Evolutionary conservation across 2,113 vertebrate genomes (phyloP), one percentile per base, ranked within the genome.

Genomic region (Emberiza fucata): DNA sequence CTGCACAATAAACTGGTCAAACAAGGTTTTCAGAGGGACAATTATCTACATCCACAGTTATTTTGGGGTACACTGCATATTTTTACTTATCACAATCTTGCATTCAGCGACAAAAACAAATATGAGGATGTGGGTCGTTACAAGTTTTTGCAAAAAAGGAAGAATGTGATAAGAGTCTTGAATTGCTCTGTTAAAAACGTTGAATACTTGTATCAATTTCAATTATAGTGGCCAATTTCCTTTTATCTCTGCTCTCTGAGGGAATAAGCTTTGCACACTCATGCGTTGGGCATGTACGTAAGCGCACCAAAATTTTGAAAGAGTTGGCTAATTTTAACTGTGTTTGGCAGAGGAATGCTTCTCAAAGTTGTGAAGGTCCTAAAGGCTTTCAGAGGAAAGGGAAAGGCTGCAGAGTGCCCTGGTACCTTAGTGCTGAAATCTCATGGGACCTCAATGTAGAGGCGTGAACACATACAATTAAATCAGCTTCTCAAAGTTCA

Each of bases 81-180:
- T 64, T 75, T 42, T 18, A n/a, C 9, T 42, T 79, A 92, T 73
- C 82, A 45, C 44, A 63, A 15, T 91, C 78, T 90, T 60, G 29
- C 18, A 37, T 82, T 82, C 70, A 68, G 59, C 82, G 92, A 89
- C 73, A 95, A 33, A 92, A 92, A 61, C 21, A 71, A 94, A 96
- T 68, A 93, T 11, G 73, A 96, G 53, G 86, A 95, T 68, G 70
- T 25, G 90, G 92, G 61, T 88, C 88, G 81, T 64, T 84, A 48
- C 14, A 21, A 10, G 48, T 68, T 91, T 71, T 86, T 83, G 28
- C 33, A 90, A 37, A 70, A 69, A 79, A 54, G 10, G 40, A 78
- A 64, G 48, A 84, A 73, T 14, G 23, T n/a, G 68, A 22, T 78
- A 92, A 86, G 71, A 92, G 31, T 21, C 54, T 83, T 88, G 75